Percentiles rank a stretch among this genome's conserved stretches.
Conservation (phyloP, 2,797 vertebrate species). For the Austrolebias charrua region DNA sequence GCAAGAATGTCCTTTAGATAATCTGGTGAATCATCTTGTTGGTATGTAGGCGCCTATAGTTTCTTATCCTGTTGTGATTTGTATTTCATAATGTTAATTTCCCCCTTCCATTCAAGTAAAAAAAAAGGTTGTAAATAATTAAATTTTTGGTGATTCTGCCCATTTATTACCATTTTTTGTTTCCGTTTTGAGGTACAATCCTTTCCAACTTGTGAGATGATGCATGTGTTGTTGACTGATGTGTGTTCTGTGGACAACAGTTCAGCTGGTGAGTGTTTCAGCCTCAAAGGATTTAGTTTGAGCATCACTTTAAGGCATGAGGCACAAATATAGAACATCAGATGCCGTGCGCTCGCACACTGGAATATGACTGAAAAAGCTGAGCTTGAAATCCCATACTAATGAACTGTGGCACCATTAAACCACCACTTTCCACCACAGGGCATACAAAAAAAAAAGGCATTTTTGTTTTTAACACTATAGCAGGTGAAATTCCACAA, state of each 20-base stretch:
- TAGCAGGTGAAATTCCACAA: constrained; percentile 38
- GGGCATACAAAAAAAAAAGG: constrained; percentile 34
- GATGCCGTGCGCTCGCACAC: constrained; percentile 25
- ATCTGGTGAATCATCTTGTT: no score
- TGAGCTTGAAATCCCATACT: constrained; percentile 44
- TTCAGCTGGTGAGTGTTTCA: constrained; percentile 23
- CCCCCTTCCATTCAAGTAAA: not conserved
- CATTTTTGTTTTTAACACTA: constrained; percentile 38
- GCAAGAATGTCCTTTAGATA: no score
- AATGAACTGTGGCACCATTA: constrained; percentile 66
- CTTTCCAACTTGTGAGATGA: not conserved
- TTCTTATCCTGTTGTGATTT: constrained; percentile 7
- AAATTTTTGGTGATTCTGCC: not conserved
- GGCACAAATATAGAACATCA: constrained; percentile 36
- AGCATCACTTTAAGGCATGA: constrained; percentile 29
- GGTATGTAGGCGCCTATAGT: not conserved
- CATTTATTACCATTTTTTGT: not conserved
- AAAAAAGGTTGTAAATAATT: not conserved
- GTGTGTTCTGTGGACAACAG: constrained; percentile 12
- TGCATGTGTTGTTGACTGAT: not conserved
- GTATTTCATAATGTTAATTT: not conserved
- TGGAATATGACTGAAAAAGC: constrained; percentile 36
- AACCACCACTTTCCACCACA: constrained; percentile 46
- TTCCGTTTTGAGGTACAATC: constrained; percentile 1
- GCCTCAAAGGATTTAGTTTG: constrained; percentile 6